Evolutionary conservation across 2,797 vertebrate species (phyloP).

Genomic region (Hozukius guyotensis): DNA sequence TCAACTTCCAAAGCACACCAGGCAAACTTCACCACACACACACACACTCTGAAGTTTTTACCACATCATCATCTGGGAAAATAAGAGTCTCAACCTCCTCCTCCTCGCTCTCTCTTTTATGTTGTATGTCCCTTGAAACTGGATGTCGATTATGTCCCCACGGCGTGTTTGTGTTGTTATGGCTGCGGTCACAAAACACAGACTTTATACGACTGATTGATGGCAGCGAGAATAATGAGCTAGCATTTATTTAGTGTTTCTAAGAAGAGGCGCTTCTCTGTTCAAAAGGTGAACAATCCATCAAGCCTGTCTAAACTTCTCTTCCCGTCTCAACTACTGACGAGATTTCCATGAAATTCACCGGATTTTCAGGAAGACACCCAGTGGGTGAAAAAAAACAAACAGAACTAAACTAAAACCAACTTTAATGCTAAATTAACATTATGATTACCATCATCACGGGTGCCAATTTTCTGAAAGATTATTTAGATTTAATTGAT

Average conservation of each 20-base stretch:
- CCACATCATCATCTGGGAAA: not conserved
- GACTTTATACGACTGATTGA: slow-evolving; percentile 13
- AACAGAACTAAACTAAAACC: not conserved
- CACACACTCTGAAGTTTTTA: not conserved
- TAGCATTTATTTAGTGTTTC: slow-evolving; percentile 13
- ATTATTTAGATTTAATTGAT: too few species aligned
- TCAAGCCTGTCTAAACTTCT: not conserved
- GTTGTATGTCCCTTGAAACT: not conserved
- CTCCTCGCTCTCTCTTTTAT: not conserved
- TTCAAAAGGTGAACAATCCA: not conserved
- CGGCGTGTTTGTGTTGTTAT: not conserved
- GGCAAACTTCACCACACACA: not conserved
- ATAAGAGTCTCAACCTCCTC: not conserved
- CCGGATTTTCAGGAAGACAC: not conserved
- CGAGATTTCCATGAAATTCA: not conserved
- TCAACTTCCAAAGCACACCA: not conserved
- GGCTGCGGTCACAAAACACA: slow-evolving; percentile 5
- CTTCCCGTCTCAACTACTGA: not conserved
- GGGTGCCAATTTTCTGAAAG: not conserved
- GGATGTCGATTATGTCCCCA: too few species aligned
- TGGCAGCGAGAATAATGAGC: not conserved
- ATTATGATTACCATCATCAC: not conserved
- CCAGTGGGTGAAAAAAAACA: too few species aligned
- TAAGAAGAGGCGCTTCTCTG: not conserved
- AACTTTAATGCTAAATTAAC: not conserved